Evolutionary conservation across 2,113 vertebrate species (phyloP).

Genomic region (Megaceryle maxima): DNA sequence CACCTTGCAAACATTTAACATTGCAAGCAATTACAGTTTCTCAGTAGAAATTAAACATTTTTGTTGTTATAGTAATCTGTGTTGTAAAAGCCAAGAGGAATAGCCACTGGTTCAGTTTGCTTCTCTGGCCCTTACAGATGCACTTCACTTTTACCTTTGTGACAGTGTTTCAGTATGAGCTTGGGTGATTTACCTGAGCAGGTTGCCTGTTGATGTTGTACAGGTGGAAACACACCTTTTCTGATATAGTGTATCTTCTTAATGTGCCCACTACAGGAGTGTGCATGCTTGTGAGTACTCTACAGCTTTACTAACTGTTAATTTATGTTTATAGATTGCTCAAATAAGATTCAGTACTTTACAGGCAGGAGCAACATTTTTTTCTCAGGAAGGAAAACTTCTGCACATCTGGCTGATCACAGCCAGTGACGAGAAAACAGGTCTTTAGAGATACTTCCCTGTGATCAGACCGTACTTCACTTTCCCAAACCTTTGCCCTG

Average conservation of each 20-base stretch:
- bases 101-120: neutral
- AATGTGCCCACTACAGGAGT: neutral
- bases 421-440: neutral
- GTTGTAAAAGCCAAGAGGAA: neutral
- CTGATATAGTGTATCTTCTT: neutral
- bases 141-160: neutral
- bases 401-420: neutral
- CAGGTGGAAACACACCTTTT: neutral
- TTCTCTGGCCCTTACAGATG: neutral
- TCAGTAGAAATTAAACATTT: neutral
- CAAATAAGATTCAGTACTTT: neutral
- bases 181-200: neutral
- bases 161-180: neutral
- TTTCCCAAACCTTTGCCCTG: neutral
- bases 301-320: neutral
- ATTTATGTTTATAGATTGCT: neutral
- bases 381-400: neutral
- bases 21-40: neutral
- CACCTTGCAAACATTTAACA: neutral
- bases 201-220: neutral
- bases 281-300: neutral
- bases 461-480: neutral
- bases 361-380: neutral
- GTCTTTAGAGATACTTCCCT: neutral
- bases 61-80: neutral